phyloP scores from a whole-genome alignment of 2,797 vertebrate species.

The Trachops cirrhosus region DNA sequence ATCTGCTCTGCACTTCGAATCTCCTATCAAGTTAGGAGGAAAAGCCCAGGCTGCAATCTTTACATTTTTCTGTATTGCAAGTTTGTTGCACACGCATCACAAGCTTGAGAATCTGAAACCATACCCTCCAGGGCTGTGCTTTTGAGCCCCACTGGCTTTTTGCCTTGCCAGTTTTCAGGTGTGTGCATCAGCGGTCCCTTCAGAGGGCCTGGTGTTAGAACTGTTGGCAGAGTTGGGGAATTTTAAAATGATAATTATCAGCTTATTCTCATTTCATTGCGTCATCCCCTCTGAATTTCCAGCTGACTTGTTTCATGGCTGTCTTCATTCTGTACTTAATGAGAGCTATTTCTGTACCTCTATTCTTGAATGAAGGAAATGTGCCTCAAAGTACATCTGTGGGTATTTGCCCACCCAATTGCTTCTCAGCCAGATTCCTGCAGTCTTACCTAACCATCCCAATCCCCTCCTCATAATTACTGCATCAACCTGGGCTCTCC shows the following conservation, averaged over 20 bases:
- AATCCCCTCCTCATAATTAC: background rate
- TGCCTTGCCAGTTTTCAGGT: background rate
- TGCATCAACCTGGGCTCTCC: background rate
- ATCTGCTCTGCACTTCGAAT: slow-evolving; percentile 32
- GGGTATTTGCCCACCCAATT: background rate
- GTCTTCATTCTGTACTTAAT: background rate
- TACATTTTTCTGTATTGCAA: background rate
- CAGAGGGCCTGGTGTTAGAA: background rate
- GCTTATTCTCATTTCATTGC: background rate
- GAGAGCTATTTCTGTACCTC: background rate
- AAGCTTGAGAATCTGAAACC: background rate
- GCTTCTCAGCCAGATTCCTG: background rate
- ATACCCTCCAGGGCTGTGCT: background rate
- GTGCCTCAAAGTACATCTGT: background rate
- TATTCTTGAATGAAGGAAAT: background rate
- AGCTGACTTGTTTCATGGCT: background rate
- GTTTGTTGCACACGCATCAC: background rate
- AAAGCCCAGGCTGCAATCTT: background rate
- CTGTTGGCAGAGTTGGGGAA: background rate
- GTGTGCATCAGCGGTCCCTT: background rate
- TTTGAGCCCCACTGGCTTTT: background rate
- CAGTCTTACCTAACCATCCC: background rate
- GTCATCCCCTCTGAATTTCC: background rate
- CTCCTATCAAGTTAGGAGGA: slow-evolving; percentile 51
- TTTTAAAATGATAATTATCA: background rate